Evolutionary conservation across 1,140 invertebrate species (phyloP), one percentile per base, ranked within the genome.

Genomic region (Stegodyphus dumicola): DNA sequence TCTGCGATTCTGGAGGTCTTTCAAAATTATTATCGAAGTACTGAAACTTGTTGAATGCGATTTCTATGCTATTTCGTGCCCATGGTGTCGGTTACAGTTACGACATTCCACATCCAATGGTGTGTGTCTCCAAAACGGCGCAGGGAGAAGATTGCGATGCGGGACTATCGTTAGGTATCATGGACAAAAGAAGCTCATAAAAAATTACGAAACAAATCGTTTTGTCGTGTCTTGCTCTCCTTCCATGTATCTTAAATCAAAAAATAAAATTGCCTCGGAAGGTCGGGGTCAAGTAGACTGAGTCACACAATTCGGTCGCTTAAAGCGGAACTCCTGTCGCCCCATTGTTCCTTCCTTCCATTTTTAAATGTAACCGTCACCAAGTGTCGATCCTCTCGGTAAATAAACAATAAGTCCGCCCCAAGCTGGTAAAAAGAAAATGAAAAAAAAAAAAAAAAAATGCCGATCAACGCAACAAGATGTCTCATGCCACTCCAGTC

Each of bases 271-370:
- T 33, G 33, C 33, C 33, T 15, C n/a, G 53, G 17, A 80, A 69
- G 66, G 69, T 71, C 54, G 53, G 67, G 78, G 78, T 80, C 67
- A 71, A 10, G 53, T 10, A 13, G 17, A 10, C 13, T 80, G 78
- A 80, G 78, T 80, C 78, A 80, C 18, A 71, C 6, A 80, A 80
- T 71, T 80, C 69, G 54, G 65, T 33, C 33, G 33, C 33, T 33
- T 33, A 60, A 75, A 54, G 15, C 52, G 53, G 53, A 80, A 79
- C 51, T 66, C 11, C n/a, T 51, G 48, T 15, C n/a, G 15, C 54
- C 69, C 75, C 67, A 80, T 80, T 80, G 78, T 80, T 64, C 5
- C 3, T 51, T 48, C 7, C 33, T 33, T 66, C 75, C 60, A 49
- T 7, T 11, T 48, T 60, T 60, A 60, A 60, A 1, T 60, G 56